Base-by-base conservation (phyloP, 2,797 vertebrate genomes). In the Sebastes oblongus region DNA sequence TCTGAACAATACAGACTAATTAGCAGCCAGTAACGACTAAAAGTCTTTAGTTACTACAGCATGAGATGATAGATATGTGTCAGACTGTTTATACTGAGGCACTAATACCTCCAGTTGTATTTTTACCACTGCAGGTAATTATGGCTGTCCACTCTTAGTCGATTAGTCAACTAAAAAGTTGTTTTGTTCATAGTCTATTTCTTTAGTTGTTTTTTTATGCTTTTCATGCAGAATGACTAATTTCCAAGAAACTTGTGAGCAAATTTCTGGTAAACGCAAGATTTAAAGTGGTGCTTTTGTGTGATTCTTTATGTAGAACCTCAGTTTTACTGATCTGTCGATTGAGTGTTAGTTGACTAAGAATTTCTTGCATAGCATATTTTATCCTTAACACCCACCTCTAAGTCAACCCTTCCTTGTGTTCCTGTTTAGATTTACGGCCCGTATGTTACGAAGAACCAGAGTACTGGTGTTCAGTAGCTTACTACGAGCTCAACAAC, bases 401-500 rank as follows among this genome's bases (percentile, higher is more conserved):
- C n/a, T 64, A 24, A 32, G 1, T 69, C 24, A n/a, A 20, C 22
- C 24, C 10, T 52, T 42, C 27, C 5, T 20, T 27, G 8, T 22
- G 65, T 46, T 69, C 74, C 8, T 73, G 11, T 75, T 27, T 87
- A 99, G 98, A 98, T 67, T 93, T 98, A 66, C 96, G 97, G 55
- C 98, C 98, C 0, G 98, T 99, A 58, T 99, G 98, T 81, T 99
- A 99, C 1, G 98, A 99, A 87, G 98, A 99, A 72, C 98, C 98
- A 0, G 97, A 98, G 89, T 97, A 98, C 29, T 99, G 98, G 98
- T 99, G 98, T 85, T 99, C 98, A 0, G 95, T 99, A 8, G 98
- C 98, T 5, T 99, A 99, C 94, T 99, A 99, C 39, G 98, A 99
- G 93, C 97, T 99, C 76, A 99, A 98, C 94, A 98, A 98, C 91